Evolutionary conservation across 2,113 vertebrate species (phyloP).

Genomic region (Fukomys damarensis): DNA sequence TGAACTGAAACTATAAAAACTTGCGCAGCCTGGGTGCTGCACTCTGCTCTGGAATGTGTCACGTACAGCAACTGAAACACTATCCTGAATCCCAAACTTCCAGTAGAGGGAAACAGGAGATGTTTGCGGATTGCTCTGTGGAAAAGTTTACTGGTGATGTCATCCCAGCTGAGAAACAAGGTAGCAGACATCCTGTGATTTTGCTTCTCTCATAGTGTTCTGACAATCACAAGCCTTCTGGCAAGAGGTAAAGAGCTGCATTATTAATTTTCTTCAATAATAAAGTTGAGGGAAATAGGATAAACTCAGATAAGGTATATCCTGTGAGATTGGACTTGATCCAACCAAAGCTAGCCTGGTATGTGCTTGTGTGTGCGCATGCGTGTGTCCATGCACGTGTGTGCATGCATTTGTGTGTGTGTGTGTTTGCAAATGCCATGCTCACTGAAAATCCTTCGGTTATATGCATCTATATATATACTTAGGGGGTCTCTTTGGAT

Average conservation of each 20-base stretch:
- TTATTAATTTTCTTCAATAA: conserved; percentile 43
- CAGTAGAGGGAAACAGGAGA: conserved; percentile 70
- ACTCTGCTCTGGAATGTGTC: conserved; percentile 41
- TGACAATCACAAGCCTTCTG: conserved; percentile 38
- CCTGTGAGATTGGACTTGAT: conserved; percentile 40
- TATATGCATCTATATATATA: background rate
- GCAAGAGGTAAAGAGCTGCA: background rate
- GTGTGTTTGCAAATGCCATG: background rate
- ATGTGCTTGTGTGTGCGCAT: background rate
- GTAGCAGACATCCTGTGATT: background rate
- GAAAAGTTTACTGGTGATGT: conserved; percentile 32
- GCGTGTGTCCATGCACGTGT: background rate
- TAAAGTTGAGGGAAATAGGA: conserved; percentile 1
- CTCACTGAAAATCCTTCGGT: background rate
- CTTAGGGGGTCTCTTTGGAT: background rate
- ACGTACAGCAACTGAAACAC: conserved; percentile 78
- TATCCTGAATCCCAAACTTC: conserved; percentile 71
- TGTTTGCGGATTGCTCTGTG: background rate
- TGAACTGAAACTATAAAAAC: conserved; percentile 60
- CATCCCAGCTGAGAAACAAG: conserved; percentile 6
- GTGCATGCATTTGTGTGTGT: background rate
- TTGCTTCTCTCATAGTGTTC: background rate
- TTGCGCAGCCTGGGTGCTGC: conserved; percentile 68
- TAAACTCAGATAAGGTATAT: conserved; percentile 37
- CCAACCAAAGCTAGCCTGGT: background rate